Base-by-base conservation (phyloP, 1,140 invertebrate genomes). In the Ganaspis sp. region DNA sequence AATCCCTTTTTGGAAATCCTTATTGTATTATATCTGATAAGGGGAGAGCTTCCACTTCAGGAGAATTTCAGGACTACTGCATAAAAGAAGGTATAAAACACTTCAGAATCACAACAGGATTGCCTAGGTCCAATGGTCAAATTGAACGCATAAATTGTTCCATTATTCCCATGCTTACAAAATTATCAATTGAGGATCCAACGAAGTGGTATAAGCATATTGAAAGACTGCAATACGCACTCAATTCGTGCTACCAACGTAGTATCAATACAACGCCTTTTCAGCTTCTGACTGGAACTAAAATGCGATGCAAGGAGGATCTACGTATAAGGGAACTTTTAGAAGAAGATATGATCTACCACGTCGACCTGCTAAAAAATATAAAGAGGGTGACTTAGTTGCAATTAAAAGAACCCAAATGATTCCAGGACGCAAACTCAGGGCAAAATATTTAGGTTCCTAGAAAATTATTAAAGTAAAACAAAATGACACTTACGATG, bases 391-490 rank as follows among this genome's bases (percentile, higher is more conserved):
- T 1, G 70, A 72, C 21, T n/a, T 72, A 4, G 70, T 72, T 83
- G 87, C 87, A 15, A 89, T 89, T 4, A 85, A 87, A 69, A 53
- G 83, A 34, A 88, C 90, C 0, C 87, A 91, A 34, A 87, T 86
- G 74, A 77, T 80, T 1, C 72, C 74, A 19, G 86, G 86, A 1
- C 69, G 79, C 29, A 90, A 90, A 70, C 26, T 90, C 9, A 42
- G 40, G 15, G 15, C 15, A 4, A 75, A 70, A 21, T 75, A 21
- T 29, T 54, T 90, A 21, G 88, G 87, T 15, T 86, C 88, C 11
- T 90, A 91, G 72, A 26, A 73, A 19, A 72, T 87, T 23, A 71
- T 40, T 9, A 80, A 79, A 38, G 38, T 58, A 0, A 81, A 78
- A 38, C n/a, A 70, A 19, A 82, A 83, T 40, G 82, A 86, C 23